Conservation (phyloP, 2,113 vertebrate genomes). For the Psilopogon haemacephalus region DNA sequence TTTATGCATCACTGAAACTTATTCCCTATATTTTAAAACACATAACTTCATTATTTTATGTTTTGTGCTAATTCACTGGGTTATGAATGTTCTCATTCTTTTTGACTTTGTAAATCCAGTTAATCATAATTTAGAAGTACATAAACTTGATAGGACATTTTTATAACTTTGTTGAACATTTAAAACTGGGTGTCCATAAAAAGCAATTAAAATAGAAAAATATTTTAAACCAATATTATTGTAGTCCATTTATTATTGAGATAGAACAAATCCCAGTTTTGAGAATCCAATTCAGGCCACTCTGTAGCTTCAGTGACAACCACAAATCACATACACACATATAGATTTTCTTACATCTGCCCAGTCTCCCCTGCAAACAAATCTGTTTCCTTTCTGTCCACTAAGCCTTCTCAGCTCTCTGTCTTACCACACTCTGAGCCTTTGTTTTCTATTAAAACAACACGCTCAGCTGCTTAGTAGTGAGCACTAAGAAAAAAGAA, state of each 20-base stretch:
- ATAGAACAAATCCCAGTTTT: neutral
- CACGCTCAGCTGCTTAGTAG: neutral
- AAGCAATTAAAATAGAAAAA: slow-evolving; percentile 14
- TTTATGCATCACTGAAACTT: slow-evolving; percentile 67
- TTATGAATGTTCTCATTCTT: slow-evolving; percentile 40
- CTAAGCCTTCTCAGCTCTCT: neutral
- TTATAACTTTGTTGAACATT: slow-evolving; percentile 35
- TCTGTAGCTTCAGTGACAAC: slow-evolving; percentile 1
- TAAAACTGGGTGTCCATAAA: neutral
- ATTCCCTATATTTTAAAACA: slow-evolving; percentile 57
- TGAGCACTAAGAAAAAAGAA: neutral
- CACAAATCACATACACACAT: neutral
- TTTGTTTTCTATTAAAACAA: slow-evolving; percentile 28
- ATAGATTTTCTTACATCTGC: slow-evolving; percentile 33
- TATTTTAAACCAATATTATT: slow-evolving; percentile 15
- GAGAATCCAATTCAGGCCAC: neutral
- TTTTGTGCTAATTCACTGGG: slow-evolving; percentile 43
- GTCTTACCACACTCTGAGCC: neutral
- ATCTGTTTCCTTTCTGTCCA: slow-evolving; percentile 23
- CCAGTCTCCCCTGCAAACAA: neutral
- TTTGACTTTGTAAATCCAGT: slow-evolving; percentile 34
- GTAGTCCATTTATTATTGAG: neutral
- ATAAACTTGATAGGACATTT: slow-evolving; percentile 42
- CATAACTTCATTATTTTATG: slow-evolving; percentile 61
- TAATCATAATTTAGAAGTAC: slow-evolving; percentile 37